Base-by-base conservation (phyloP, 2,888 invertebrate genomes). In the Acleris laterana region DNA sequence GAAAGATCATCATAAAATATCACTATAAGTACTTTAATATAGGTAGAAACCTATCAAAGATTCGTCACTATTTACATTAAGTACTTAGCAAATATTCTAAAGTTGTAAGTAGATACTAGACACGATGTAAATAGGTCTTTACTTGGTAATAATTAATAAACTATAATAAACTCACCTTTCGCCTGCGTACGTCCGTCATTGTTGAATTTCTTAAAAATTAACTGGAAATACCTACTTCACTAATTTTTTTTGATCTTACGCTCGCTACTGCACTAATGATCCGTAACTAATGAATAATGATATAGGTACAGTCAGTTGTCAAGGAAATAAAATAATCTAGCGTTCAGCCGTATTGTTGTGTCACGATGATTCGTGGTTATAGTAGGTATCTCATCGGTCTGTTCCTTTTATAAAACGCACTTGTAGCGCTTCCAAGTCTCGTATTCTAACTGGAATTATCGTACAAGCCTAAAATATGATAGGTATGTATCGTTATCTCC, bases 111-210 rank as follows among this genome's bases (percentile, higher is more conserved):
- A 25, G 7, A 1, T 7, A 38, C 13, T 11, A 38, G 9, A 38
- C 4, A 38, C 13, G 38, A 38, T 38, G 38, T 38, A 4, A 13
- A 38, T 13, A 38, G 9, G 1, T 38, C 2, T 2, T 38, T 4
- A 38, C 13, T 38, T 13, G 13, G 13, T 38, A 38, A 38, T 38
- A 38, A 38, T 13, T 38, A 38, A 38, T 38, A 4, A 38, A 46
- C 5, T 46, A n/a, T 13, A 13, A 13, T 2, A 48, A 61, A 70
- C 77, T 77, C 78, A 88, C 88, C 82, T 85, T 88, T 78, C 88
- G 82, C 75, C 85, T 84, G 9, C 88, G 83, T 65, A 88, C 57
- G 62, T 75, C 76, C 71, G 75, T 77, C 88, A 88, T 88, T 20
- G 42, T 62, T 53, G 13, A 44, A n/a, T 25, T 48, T 28, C 6